Evolutionary conservation across 2,888 invertebrate genomes (phyloP), one percentile per base, ranked within the genome.

Genomic region (Capitulum mitella): DNA sequence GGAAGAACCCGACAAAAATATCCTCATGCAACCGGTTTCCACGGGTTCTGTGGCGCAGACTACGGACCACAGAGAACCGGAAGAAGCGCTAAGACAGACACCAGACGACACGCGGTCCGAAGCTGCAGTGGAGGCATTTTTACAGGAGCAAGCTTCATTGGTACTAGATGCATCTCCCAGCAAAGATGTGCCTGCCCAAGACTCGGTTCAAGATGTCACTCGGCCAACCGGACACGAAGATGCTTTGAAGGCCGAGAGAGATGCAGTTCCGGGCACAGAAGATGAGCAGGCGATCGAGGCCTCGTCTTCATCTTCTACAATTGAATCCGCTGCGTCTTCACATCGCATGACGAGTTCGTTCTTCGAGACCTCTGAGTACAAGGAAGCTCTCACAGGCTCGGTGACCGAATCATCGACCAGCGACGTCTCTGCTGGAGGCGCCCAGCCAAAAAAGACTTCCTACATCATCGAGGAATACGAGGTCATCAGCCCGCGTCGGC

Each of bases 391-490:
- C 14, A 5, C 64, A 32, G 14, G 3, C 16, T 34, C 34, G 2
- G 10, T 64, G 34, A 34, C 64, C 16, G 64, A 64, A 19, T 64
- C 64, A 3, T 34, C 32, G 10, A 19, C 64, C 34, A 64, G 64
- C 14, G 34, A 34, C 16, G 16, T 34, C 32, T 64, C 64, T 0
- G 64, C 6, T 5, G 6, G 8, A 19, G 29, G 32, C 14, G 5
- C 64, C 16, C 64, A 8, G 19, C 0, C 64, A 3, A 37, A 22
- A 26, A 70, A 70, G 12, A 70, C 70, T 1, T 70, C 70, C 1
- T 70, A 70, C 70, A 70, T 70, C 10, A 70, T 70, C 14, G 70
- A 70, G 22, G 70, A 70, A 26, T 37, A 40, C 19, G 40, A 70
- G 22, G 70, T 70, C 26, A 70, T 70, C 40, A 70, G 70, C 12